phyloP scores from a whole-genome alignment of 2,797 vertebrate species.

The Loris lydekkerianus region DNA sequence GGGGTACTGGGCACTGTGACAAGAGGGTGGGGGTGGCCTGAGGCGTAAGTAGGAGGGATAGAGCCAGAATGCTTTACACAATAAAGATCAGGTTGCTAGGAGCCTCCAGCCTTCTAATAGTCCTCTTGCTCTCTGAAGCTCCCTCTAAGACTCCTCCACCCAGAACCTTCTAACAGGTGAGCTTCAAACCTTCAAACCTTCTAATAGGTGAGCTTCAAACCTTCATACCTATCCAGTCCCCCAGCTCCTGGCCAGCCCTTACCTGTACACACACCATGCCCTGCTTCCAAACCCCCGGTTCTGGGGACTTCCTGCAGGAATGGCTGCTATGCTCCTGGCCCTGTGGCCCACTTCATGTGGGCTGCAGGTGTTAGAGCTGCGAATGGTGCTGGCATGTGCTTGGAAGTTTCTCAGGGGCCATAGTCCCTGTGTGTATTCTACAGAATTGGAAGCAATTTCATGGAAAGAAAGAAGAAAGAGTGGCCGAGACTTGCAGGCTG shows the following conservation, averaged over 20 bases:
- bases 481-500: not conserved
- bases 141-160: not conserved
- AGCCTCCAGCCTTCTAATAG: not conserved
- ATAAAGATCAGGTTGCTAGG: constrained; percentile 73
- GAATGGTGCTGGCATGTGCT: not conserved
- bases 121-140: not conserved
- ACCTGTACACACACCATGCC: rapidly evolving
- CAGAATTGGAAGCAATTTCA: not conserved
- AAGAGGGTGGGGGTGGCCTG: not conserved
- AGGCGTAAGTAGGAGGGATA: too few relatives aligned
- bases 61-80: not conserved
- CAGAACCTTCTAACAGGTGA: constrained; percentile 41
- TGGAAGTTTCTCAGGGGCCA: not conserved
- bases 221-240: not conserved
- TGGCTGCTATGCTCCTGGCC: not conserved
- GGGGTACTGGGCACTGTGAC: not conserved
- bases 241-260: not conserved
- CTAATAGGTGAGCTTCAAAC: constrained; percentile 4
- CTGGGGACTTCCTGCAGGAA: not conserved
- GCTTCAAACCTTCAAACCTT: not conserved
- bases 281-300: not conserved
- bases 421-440: not conserved
- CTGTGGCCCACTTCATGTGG: not conserved
- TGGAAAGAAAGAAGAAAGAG: not conserved
- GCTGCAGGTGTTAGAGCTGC: not conserved